Base-by-base conservation (phyloP, 2,797 vertebrate species). In the Buphagus erythrorhynchus region DNA sequence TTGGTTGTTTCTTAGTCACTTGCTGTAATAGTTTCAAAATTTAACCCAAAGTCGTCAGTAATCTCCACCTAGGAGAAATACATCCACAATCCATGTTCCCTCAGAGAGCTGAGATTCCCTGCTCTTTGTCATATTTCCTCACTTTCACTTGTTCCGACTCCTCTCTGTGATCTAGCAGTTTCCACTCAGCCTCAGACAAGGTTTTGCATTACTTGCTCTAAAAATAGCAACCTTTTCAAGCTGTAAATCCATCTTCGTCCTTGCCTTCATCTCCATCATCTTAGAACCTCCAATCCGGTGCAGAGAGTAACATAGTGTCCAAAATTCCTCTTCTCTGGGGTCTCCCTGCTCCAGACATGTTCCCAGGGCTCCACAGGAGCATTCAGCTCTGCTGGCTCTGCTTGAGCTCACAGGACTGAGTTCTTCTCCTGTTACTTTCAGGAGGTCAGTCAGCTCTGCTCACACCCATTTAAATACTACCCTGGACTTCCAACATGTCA, bases 1-100 rank as follows among this genome's bases (percentile, higher is more conserved):
- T 90, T 51, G 66, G 33, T 43, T 94, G 38, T 81, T 93, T 62
- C 31, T 74, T 65, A 86, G 51, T 73, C 63, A 73, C 66, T 84
- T 80, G 4, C 29, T 68, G 36, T 61, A 92, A 84, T 36, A 51
- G 25, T 75, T 93, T 82, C 67, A 90, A 86, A 71, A 28, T 86
- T 54, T 62, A 93, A 84, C 25, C 16, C 36, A 28, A 84, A 58
- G 25, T 40, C 1, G 1, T 86, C 38, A 75, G 81, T 89, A 91
- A 65, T 72, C n/a, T 82, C 13, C 40, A 69, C 51, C 59, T 59
- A 58, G 51, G 17, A 87, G 62, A 94, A 86, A 76, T 51, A 43
- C 25, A 62, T 69, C 48, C 28, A 86, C 25, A 68, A 31, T 6
- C 20, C 35, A 66, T 4, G 1, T 51, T 75, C 48, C 43, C 29